phyloP scores from a whole-genome alignment of 2,888 invertebrate genomes.

The Fissipunctia ypsillon region DNA sequence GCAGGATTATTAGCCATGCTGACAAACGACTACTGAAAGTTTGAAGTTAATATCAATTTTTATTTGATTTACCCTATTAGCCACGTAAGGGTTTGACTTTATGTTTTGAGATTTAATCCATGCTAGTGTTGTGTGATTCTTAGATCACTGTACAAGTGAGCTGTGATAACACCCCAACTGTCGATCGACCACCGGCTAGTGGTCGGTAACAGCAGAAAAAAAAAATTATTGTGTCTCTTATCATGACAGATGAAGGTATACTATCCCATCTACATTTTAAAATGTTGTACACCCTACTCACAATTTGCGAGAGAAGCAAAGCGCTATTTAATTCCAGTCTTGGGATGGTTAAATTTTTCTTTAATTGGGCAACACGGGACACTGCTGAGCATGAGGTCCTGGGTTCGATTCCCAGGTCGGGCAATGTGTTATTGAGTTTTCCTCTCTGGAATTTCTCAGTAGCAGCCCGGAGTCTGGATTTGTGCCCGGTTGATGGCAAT shows the following conservation, averaged over 20 bases:
- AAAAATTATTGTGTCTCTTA: no score
- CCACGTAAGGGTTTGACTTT: not conserved
- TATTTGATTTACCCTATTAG: not conserved
- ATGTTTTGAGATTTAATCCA: slow-evolving; percentile 1
- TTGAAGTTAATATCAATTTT: not conserved
- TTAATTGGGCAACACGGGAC: slow-evolving; percentile 3
- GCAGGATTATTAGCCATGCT: slow-evolving; percentile 9
- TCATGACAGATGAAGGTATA: no score
- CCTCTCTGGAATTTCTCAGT: no score
- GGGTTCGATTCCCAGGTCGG: no score
- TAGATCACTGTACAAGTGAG: not conserved
- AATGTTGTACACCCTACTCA: not conserved
- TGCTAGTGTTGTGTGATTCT: not conserved
- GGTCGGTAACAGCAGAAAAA: no score
- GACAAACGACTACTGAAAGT: not conserved
- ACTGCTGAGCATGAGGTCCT: no score
- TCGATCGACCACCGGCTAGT: no score
- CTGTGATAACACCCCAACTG: no score
- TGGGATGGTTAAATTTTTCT: not conserved
- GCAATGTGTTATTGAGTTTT: no score
- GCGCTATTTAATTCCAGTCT: slow-evolving; percentile 6
- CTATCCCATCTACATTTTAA: not conserved
- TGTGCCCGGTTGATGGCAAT: no score
- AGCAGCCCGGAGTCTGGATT: no score
- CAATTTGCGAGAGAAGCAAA: not conserved